Conservation (phyloP, 1,140 invertebrate species). For the Coelopa frigida region DNA sequence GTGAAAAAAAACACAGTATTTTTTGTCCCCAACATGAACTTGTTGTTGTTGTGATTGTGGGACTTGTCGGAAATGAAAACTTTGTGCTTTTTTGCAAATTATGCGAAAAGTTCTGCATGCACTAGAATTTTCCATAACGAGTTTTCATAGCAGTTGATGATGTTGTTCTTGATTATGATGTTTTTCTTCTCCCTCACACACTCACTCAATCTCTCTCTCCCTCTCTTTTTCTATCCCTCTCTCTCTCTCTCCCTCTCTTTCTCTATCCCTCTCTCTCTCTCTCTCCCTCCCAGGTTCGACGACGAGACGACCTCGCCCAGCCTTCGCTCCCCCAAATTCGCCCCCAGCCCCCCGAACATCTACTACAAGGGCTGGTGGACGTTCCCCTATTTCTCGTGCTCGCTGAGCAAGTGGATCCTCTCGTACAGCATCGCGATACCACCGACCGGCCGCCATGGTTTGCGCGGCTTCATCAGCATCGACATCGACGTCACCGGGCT, state of each 20-base stretch:
- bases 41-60: no score
- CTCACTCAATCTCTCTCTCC: no score
- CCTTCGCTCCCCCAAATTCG: constrained; percentile 63
- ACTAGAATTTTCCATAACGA: no score
- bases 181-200: no score
- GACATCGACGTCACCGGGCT: constrained; percentile 76
- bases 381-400: constrained; percentile 70
- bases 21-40: no score
- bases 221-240: background rate
- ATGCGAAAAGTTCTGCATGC: no score
- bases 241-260: background rate
- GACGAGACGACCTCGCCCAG: constrained; percentile 44
- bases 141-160: no score
- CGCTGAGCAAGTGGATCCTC: constrained; percentile 61
- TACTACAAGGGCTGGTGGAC: constrained; percentile 72
- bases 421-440: constrained; percentile 70
- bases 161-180: no score
- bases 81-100: no score
- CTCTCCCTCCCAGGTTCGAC: constrained; percentile 42
- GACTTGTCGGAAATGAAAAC: no score
- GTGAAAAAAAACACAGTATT: no score
- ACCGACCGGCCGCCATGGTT: constrained; percentile 52
- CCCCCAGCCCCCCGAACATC: constrained; percentile 55
- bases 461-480: constrained; percentile 70
- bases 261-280: background rate